Percentiles rank a stretch among this genome's conserved stretches.
Conservation (phyloP, 1,140 invertebrate genomes). For the Coelopa frigida region DNA sequence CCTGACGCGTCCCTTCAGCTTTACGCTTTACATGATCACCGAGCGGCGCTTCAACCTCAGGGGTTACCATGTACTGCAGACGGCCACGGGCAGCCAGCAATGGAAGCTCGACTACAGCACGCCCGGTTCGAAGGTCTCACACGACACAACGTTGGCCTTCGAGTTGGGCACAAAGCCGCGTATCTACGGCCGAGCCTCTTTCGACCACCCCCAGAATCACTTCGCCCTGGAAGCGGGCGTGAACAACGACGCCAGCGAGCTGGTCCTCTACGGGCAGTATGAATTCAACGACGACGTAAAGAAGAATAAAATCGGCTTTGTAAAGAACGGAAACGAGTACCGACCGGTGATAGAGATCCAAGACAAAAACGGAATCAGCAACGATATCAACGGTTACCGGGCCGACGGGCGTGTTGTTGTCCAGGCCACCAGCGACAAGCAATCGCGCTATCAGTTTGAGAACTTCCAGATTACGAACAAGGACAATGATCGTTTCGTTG, state of each 20-base stretch:
- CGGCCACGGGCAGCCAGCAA: conserved; percentile 17
- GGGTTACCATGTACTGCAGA: conserved; percentile 30
- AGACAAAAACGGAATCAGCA: conserved; percentile 49
- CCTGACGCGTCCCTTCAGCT: conserved; percentile 21
- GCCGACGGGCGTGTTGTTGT: conserved; percentile 52
- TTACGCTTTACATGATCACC: conserved; percentile 46
- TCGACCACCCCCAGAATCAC: conserved; percentile 27
- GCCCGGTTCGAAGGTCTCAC: conserved; percentile 55
- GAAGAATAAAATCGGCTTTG: conserved; percentile 55
- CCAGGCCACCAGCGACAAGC: conserved; percentile 43
- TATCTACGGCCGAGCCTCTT: conserved; percentile 20
- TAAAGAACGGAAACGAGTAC: conserved; percentile 54
- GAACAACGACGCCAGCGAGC: conserved; percentile 26
- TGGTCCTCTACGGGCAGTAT: conserved; percentile 46
- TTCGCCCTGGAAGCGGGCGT: conserved; percentile 31
- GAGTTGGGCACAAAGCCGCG: conserved; percentile 26
- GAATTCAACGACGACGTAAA: conserved; percentile 54
- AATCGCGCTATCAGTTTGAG: conserved; percentile 51
- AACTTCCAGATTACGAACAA: conserved; percentile 50
- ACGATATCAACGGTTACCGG: conserved; percentile 47
- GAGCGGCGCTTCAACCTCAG: conserved; percentile 45
- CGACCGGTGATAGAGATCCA: conserved; percentile 60
- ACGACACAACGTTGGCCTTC: conserved; percentile 44
- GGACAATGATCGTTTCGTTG: conserved; percentile 42
- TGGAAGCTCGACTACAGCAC: conserved; percentile 63